Percentiles rank a stretch among this genome's conserved stretches.
phyloP scores from a whole-genome alignment of 2,113 vertebrate species.

The Notarius quadriscutis region DNA sequence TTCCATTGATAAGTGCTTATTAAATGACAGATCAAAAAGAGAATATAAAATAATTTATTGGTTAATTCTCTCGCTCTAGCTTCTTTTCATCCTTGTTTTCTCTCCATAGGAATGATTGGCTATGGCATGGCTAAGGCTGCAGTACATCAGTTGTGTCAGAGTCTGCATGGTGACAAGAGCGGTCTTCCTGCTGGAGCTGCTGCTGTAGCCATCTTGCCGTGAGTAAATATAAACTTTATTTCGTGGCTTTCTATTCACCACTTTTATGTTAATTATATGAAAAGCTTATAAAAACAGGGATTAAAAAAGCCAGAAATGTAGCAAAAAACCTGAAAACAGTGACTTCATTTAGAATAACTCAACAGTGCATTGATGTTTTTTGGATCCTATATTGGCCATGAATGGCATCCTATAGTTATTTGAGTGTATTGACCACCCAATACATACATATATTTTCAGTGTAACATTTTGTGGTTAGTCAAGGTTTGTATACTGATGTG shows the following conservation, averaged over 20 bases:
- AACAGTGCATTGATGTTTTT: too few species aligned
- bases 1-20: background rate
- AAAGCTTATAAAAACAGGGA: background rate
- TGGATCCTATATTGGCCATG: too few species aligned
- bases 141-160: slow-evolving; percentile 84
- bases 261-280: background rate
- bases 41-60: background rate
- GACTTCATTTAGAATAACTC: too few species aligned
- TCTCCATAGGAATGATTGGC: slow-evolving; percentile 78
- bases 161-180: slow-evolving; percentile 73
- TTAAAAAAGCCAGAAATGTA: too few species aligned
- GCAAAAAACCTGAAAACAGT: too few species aligned
- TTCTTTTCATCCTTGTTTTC: background rate
- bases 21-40: background rate
- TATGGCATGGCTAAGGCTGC: slow-evolving; percentile 86
- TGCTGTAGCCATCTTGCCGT: slow-evolving; percentile 82
- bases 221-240: slow-evolving; percentile 52
- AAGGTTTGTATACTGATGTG: too few species aligned
- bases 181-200: slow-evolving; percentile 77
- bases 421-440: too few species aligned
- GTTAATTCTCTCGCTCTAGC: background rate
- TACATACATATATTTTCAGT: too few species aligned
- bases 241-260: background rate
- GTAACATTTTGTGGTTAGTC: too few species aligned
- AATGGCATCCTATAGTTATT: too few species aligned